Evolutionary conservation across 2,113 vertebrate species (phyloP), one percentile per base, ranked within the genome.

Genomic region (Hucho hucho): DNA sequence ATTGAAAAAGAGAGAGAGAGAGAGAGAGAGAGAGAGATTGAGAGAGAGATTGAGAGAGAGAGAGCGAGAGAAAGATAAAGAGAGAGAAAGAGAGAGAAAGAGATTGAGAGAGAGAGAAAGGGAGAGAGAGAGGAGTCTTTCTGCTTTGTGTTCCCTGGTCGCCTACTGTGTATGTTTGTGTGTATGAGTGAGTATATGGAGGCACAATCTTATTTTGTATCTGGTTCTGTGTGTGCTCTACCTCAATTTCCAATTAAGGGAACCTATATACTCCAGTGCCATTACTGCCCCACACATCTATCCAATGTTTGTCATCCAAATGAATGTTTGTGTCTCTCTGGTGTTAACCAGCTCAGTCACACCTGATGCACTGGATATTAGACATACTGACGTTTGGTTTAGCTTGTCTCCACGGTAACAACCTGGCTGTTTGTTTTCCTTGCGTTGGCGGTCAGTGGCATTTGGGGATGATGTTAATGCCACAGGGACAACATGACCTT

Each of bases 401-500:
- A 53, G 49, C 49, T 53, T 53, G 49, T 53, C 49, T 53, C 49
- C 14, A 53, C 12, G 49, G 49, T 53, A 53, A 53, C 49, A 85
- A 81, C 78, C 75, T 77, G 29, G 75, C 83, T 83, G 84, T 85
- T 88, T 80, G 69, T 83, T 80, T 81, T 70, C 79, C 87, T 77
- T 78, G 83, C 74, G 69, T 84, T 76, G 82, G 74, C 64, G 83
- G 86, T 85, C 87, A 83, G 75, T 88, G 88, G 88, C 88, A 90
- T 92, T 91, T 91, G 49, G 67, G 90, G 89, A 90, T 80, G 83
- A 87, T 64, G 61, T 53, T 76, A 86, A 91, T 92, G 90, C 87
- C 84, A 88, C 76, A 83, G 90, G 89, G 86, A 91, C 70, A 72
- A 81, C 72, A 66, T 90, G 85, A 89, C 90, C 89, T 91, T 90